Evolutionary conservation across 2,888 invertebrate genomes (phyloP).

Genomic region (Dicyrtomina minuta): DNA sequence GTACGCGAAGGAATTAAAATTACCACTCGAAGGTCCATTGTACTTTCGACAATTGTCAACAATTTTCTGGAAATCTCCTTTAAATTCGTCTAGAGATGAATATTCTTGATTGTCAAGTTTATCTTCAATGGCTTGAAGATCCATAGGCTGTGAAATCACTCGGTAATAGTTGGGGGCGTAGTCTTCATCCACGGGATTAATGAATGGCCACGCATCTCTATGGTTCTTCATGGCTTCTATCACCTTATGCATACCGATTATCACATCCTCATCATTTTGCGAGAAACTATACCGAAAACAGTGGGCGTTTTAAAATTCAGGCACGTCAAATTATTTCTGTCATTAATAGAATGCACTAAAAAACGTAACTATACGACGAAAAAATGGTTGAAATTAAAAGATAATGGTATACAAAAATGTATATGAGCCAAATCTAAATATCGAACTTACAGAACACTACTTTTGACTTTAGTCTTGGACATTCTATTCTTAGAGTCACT

Average conservation of each 20-base stretch:
- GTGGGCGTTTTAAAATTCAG: too few relatives aligned
- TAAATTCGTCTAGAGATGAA: slow-evolving; percentile 75
- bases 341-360: too few relatives aligned
- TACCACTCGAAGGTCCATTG: slow-evolving; percentile 91
- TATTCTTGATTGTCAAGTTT: slow-evolving; percentile 80
- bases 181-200: slow-evolving; percentile 89
- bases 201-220: slow-evolving; percentile 91
- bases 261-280: slow-evolving; percentile 79
- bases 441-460: slow-evolving; percentile 51
- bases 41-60: slow-evolving; percentile 89
- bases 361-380: too few relatives aligned
- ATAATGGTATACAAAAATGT: too few relatives aligned
- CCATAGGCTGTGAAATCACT: slow-evolving; percentile 75
- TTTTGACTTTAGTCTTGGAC: slow-evolving; percentile 53
- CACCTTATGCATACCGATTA: slow-evolving; percentile 89
- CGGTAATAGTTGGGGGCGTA: slow-evolving; percentile 79
- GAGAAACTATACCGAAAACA: slow-evolving; percentile 67
- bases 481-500: slow-evolving; percentile 37
- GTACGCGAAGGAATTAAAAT: slow-evolving; percentile 49
- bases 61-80: slow-evolving; percentile 85
- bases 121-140: slow-evolving; percentile 82
- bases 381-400: too few relatives aligned
- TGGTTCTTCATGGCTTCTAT: slow-evolving; percentile 82
- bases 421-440: too few relatives aligned
- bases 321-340: too few relatives aligned